These are phyloP conservation scores for Clarias pachynema DNA, from an alignment of 2,797 vertebrate genomes.

Conservation along the genomic window DNA sequence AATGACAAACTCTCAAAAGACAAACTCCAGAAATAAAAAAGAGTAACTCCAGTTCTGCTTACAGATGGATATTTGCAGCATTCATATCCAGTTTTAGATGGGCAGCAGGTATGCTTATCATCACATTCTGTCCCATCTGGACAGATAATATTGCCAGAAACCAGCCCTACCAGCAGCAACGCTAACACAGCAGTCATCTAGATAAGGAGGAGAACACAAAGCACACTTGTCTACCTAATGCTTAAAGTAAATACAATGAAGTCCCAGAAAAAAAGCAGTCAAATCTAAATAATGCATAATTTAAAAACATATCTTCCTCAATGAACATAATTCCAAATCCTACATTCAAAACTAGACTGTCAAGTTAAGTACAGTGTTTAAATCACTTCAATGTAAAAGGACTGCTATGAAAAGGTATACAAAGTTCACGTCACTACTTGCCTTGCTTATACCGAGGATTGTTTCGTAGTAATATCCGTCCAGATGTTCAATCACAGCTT, in stretches of 20 bases:
- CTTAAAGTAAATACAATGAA: background rate
- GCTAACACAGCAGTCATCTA: slow-evolving; percentile 60
- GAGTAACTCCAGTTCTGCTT: slow-evolving; percentile 31
- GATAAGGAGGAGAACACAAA: background rate
- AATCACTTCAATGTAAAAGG: background rate
- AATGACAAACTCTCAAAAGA: too few relatives aligned
- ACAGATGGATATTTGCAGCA: slow-evolving; percentile 73
- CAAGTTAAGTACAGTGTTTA: background rate
- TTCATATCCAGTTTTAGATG: slow-evolving; percentile 52
- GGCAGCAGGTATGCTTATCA: slow-evolving; percentile 65
- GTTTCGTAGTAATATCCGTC: background rate
- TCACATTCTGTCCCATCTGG: slow-evolving; percentile 63
- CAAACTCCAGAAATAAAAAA: too few relatives aligned
- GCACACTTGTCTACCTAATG: background rate
- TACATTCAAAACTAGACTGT: background rate
- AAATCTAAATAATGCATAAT: background rate
- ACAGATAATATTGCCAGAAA: slow-evolving; percentile 60
- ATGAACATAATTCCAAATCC: too few relatives aligned
- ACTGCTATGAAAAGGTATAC: background rate
- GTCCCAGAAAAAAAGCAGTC: background rate
- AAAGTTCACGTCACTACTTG: slow-evolving; percentile 47
- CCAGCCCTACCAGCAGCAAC: slow-evolving; percentile 56
- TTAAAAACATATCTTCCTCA: background rate
- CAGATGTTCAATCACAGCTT: slow-evolving; percentile 23
- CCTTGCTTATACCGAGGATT: slow-evolving; percentile 47